phyloP scores from a whole-genome alignment of 2,888 invertebrate genomes.

The Heliconius cydno region DNA sequence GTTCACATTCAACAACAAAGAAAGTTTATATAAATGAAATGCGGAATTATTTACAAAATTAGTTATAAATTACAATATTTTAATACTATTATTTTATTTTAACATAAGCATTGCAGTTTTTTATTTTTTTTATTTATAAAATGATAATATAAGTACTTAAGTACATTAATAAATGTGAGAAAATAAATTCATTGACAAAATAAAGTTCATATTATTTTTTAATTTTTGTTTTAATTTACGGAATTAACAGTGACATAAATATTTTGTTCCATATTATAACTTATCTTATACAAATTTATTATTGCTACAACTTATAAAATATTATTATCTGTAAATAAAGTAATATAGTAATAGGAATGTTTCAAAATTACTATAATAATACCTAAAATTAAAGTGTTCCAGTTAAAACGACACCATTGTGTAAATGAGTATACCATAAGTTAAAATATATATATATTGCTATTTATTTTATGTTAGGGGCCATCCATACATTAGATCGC shows the following conservation, averaged over 20 bases:
- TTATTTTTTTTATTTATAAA: not conserved
- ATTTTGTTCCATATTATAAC: not conserved
- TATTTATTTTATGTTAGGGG: too few species aligned
- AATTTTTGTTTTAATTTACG: not conserved
- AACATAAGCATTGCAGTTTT: not conserved
- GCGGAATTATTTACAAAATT: constrained; percentile 14
- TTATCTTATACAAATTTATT: not conserved
- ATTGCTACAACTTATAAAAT: not conserved
- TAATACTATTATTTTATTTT: constrained; percentile 1
- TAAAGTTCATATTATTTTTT: not conserved
- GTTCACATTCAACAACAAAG: too few species aligned
- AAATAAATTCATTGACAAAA: constrained; percentile 16
- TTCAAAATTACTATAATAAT: not conserved
- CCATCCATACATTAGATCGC: too few species aligned
- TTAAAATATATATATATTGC: too few species aligned
- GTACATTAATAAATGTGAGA: not conserved
- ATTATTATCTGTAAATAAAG: not conserved
- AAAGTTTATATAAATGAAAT: not conserved
- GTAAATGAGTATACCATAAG: not conserved
- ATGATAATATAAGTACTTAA: constrained; percentile 1
- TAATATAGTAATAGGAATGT: constrained; percentile 16
- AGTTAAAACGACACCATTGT: not conserved
- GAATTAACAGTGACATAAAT: not conserved
- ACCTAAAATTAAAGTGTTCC: not conserved
- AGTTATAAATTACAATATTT: not conserved